Conservation (phyloP, 2,888 invertebrate species). For the Dasypogon diadema region DNA sequence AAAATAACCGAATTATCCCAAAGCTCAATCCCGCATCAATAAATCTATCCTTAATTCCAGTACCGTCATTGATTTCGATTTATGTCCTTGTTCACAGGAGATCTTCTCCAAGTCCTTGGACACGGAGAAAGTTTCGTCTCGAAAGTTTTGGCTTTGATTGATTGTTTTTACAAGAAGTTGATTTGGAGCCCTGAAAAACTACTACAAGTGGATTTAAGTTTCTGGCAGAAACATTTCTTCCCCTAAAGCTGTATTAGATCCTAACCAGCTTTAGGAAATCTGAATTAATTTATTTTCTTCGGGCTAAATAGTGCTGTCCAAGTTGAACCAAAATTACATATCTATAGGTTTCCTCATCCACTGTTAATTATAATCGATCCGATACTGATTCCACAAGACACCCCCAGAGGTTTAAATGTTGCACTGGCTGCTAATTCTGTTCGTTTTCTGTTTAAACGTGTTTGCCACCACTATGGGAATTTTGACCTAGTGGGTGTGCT, state of each 20-base stretch:
- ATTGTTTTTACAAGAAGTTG: constrained; percentile 24
- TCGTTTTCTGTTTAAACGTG: neutral
- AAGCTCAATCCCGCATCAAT: neutral
- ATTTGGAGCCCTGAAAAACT: constrained; percentile 1
- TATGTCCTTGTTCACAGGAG: neutral
- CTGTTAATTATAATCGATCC: neutral
- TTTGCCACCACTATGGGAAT: neutral
- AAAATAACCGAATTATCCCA: too few relatives aligned
- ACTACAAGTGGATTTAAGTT: neutral
- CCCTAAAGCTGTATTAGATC: neutral
- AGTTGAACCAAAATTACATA: neutral
- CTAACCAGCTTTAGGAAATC: neutral
- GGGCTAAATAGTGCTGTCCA: neutral
- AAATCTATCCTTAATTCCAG: neutral
- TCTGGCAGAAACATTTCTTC: neutral
- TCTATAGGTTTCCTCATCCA: neutral
- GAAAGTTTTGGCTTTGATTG: constrained; percentile 19
- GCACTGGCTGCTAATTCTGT: neutral
- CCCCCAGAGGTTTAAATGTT: neutral
- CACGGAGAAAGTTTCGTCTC: neutral
- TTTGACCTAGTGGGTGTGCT: constrained; percentile 36
- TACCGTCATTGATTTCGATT: neutral
- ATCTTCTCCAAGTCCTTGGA: neutral
- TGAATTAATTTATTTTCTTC: neutral
- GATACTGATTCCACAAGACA: neutral